phyloP scores from a whole-genome alignment of 2,888 invertebrate species.

The Vannuccia rotundouncinata region DNA sequence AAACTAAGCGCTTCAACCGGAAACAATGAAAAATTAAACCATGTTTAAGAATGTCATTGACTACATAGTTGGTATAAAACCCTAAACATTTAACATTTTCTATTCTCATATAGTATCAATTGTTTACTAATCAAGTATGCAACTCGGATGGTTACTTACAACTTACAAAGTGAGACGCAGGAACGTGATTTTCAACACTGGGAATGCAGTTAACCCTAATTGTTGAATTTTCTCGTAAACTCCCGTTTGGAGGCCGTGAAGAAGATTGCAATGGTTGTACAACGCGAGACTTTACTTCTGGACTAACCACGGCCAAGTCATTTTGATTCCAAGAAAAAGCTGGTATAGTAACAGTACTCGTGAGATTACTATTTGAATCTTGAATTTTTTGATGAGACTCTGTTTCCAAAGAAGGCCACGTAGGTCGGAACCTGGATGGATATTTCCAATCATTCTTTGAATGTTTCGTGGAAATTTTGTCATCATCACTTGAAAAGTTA shows the following conservation, averaged over 20 bases:
- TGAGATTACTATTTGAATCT: background rate
- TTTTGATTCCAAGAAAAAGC: background rate
- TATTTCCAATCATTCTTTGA: background rate
- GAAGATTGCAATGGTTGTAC: background rate
- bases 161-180: background rate
- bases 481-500: background rate
- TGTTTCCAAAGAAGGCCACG: background rate
- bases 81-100: too few relatives aligned
- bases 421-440: conserved; percentile 6
- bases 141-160: too few relatives aligned
- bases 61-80: too few relatives aligned
- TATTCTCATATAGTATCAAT: too few relatives aligned
- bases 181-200: conserved; percentile 6
- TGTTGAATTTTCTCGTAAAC: background rate
- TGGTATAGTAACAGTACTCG: background rate
- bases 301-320: background rate
- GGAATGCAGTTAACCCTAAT: background rate
- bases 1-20: too few relatives aligned
- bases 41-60: too few relatives aligned
- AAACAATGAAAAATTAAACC: too few relatives aligned
- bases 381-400: background rate
- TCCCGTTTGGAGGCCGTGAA: background rate
- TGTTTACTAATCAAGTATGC: too few relatives aligned
- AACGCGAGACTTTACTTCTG: background rate
- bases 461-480: too few relatives aligned